Evolutionary conservation across 2,797 vertebrate genomes (phyloP).

Genomic region (Moxostoma hubbsi): DNA sequence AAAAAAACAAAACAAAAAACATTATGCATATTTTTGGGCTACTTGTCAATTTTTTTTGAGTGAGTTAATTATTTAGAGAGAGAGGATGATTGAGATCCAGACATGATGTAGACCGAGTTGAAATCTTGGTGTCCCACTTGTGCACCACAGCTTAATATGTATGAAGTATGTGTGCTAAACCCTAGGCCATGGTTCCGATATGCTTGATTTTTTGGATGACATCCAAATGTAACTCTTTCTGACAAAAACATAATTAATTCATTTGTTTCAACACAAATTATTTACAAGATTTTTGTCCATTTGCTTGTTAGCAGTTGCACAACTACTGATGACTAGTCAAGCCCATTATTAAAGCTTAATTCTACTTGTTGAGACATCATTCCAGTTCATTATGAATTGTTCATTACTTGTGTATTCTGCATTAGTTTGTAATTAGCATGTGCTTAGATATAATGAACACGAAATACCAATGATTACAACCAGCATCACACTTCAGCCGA

Average conservation of each 20-base stretch:
- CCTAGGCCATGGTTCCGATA: background rate
- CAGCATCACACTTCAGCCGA: background rate
- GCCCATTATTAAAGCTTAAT: no score
- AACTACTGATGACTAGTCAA: no score
- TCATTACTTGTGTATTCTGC: background rate
- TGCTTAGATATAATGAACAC: conserved; percentile 33
- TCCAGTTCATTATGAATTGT: background rate
- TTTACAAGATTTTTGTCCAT: no score
- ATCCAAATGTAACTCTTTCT: background rate
- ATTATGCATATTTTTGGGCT: background rate
- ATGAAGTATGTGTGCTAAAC: no score
- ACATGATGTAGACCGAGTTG: no score
- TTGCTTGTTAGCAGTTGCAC: no score
- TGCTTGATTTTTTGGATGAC: background rate
- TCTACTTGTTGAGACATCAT: no score
- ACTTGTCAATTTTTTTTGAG: background rate
- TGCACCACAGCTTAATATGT: background rate
- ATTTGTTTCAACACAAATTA: background rate
- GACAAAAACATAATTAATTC: background rate
- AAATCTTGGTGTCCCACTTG: no score
- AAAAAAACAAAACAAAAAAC: no score
- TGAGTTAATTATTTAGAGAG: background rate
- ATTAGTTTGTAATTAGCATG: conserved; percentile 21
- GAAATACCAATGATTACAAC: background rate
- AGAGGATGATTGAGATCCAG: no score